phyloP scores from a whole-genome alignment of 1,140 invertebrate species.

The Drosophila sechellia region DNA sequence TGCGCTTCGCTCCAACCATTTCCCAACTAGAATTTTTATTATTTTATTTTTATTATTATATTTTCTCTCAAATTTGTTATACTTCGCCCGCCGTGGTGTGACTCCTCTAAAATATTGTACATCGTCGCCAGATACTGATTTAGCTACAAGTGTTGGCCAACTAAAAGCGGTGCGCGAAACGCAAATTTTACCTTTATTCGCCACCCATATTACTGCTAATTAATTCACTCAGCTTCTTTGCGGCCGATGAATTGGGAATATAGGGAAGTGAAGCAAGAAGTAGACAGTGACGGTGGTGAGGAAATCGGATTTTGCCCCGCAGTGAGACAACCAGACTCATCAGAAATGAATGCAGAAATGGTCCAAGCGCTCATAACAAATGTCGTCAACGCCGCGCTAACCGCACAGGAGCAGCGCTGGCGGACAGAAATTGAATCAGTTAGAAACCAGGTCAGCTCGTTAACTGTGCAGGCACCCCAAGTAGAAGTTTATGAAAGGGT shows the following conservation, averaged over 20 bases:
- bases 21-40: no score
- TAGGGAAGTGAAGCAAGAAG: slow-evolving; percentile 14
- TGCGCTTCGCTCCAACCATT: no score
- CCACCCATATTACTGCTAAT: not conserved
- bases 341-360: slow-evolving; percentile 6
- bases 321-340: not conserved
- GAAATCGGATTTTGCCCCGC: not conserved
- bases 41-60: no score
- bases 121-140: no score
- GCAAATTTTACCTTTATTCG: not conserved
- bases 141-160: no score
- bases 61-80: no score
- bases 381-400: slow-evolving; percentile 1
- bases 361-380: slow-evolving; percentile 7
- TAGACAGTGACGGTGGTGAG: slow-evolving; percentile 13
- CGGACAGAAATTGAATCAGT: not conserved
- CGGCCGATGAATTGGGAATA: not conserved
- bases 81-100: no score
- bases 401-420: not conserved
- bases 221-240: not conserved
- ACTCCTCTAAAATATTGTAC: no score
- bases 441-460: not conserved
- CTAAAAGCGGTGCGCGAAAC: not conserved
- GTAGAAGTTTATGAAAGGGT: not conserved
- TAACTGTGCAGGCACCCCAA: slow-evolving; percentile 5